These are phyloP conservation scores for Antrozous pallidus DNA, from an alignment of 2,797 vertebrate genomes.

Conservation along the genomic window DNA sequence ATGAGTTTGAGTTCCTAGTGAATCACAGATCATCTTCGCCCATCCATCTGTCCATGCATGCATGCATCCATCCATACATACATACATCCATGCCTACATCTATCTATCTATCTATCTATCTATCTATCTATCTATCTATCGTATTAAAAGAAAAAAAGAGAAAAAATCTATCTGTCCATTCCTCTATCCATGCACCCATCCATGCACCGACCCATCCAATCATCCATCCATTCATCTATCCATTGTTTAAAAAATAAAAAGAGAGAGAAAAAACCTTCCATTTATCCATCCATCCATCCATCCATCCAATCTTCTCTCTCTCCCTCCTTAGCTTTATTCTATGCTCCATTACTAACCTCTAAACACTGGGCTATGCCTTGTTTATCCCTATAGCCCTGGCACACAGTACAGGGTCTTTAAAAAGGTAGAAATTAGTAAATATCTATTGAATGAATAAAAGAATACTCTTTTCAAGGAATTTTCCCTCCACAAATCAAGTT, in stretches of 20 bases:
- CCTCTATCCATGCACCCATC: background rate
- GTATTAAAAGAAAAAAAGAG: no score
- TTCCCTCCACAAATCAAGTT: background rate
- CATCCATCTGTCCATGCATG: background rate
- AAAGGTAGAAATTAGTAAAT: background rate
- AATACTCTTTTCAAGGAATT: background rate
- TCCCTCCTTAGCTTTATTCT: background rate
- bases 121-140: no score
- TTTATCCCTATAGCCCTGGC: background rate
- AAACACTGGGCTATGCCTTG: background rate
- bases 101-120: background rate
- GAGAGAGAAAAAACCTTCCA: no score
- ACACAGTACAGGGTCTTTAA: background rate
- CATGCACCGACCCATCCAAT: background rate
- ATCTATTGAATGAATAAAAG: background rate
- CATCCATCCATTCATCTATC: background rate
- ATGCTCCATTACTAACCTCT: background rate
- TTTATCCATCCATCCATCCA: no score
- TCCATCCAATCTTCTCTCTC: background rate
- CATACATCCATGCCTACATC: background rate
- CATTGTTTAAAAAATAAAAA: no score
- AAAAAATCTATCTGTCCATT: no score
- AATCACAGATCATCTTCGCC: background rate
- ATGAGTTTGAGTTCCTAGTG: background rate
- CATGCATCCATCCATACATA: background rate